A percentile compares a stretch with the other conserved stretches of the same genome.
Conservation (phyloP, 2,888 invertebrate genomes). For the Colostygia pectinataria region DNA sequence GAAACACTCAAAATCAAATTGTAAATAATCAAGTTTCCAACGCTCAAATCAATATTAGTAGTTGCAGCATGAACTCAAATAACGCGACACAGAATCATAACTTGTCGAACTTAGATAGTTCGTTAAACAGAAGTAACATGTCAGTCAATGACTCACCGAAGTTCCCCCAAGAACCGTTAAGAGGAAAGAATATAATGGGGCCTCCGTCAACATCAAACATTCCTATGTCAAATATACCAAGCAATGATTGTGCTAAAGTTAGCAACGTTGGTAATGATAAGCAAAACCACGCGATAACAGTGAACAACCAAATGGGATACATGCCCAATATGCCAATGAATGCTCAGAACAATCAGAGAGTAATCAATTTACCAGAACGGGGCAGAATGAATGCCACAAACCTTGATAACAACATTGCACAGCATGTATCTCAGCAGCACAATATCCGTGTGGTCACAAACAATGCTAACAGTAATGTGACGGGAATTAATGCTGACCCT, state of each 20-base stretch:
- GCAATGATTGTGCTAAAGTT: constrained; percentile 70
- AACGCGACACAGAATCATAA: constrained; percentile 60
- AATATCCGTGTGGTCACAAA: constrained; percentile 77
- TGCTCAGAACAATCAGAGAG: constrained; percentile 65
- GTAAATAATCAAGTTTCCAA: constrained; percentile 57
- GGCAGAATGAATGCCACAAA: constrained; percentile 64
- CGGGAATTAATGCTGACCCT: constrained; percentile 61
- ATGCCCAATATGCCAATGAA: constrained; percentile 79
- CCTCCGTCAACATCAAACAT: constrained; percentile 58
- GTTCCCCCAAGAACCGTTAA: constrained; percentile 63
- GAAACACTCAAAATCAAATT: constrained; percentile 65
- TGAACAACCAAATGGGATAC: constrained; percentile 73
- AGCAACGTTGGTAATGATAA: constrained; percentile 68
- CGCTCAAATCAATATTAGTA: constrained; percentile 71
- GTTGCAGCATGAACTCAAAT: constrained; percentile 65
- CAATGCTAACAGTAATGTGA: constrained; percentile 60
- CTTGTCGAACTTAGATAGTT: constrained; percentile 61
- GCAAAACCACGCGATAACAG: constrained; percentile 68
- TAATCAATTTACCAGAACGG: constrained; percentile 75
- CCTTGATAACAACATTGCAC: constrained; percentile 64
- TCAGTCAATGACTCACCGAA: constrained; percentile 65
- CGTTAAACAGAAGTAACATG: constrained; percentile 62
- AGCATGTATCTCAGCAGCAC: constrained; percentile 74
- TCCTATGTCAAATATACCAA: constrained; percentile 59
- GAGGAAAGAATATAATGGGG: constrained; percentile 74